Evolutionary conservation across 2,113 vertebrate species (phyloP).

Genomic region (Phaethon lepturus): DNA sequence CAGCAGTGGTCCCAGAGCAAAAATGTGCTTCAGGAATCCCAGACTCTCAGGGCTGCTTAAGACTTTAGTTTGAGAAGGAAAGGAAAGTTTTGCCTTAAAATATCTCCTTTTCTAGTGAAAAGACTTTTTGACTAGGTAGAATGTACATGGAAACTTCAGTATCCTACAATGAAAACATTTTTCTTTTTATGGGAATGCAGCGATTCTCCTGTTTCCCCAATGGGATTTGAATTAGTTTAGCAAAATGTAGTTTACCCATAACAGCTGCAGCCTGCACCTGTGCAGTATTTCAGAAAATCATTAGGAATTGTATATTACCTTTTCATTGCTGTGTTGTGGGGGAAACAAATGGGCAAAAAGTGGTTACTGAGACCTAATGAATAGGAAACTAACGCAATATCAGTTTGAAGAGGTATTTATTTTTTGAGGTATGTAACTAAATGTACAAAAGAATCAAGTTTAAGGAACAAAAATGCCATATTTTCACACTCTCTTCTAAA

Average conservation of each 20-base stretch:
- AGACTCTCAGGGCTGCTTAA: background rate
- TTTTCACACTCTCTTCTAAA: background rate
- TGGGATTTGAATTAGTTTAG: conserved; percentile 74
- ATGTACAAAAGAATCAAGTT: conserved; percentile 29
- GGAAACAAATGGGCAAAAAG: conserved; percentile 41
- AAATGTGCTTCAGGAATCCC: background rate
- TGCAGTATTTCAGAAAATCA: conserved; percentile 67
- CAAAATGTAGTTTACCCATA: conserved; percentile 72
- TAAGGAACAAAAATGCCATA: background rate
- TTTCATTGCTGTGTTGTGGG: conserved; percentile 56
- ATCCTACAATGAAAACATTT: conserved; percentile 61
- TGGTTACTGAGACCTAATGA: conserved; percentile 52
- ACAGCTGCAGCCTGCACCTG: conserved; percentile 81
- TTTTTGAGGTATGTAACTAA: conserved; percentile 25
- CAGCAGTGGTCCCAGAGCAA: background rate
- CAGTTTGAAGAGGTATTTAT: conserved; percentile 27
- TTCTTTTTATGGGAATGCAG: conserved; percentile 60
- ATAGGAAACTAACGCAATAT: conserved; percentile 48
- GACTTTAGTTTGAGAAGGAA: background rate
- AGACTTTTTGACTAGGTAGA: conserved; percentile 25
- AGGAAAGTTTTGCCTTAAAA: background rate
- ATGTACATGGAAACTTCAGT: conserved; percentile 33
- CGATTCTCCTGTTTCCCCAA: conserved; percentile 62
- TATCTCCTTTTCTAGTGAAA: background rate
- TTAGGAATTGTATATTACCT: conserved; percentile 62